Percentiles rank a stretch among this genome's conserved stretches.
These are phyloP conservation scores for Drosophila equinoxialis DNA, from an alignment of 1,140 invertebrate species.

Conservation along the genomic window DNA sequence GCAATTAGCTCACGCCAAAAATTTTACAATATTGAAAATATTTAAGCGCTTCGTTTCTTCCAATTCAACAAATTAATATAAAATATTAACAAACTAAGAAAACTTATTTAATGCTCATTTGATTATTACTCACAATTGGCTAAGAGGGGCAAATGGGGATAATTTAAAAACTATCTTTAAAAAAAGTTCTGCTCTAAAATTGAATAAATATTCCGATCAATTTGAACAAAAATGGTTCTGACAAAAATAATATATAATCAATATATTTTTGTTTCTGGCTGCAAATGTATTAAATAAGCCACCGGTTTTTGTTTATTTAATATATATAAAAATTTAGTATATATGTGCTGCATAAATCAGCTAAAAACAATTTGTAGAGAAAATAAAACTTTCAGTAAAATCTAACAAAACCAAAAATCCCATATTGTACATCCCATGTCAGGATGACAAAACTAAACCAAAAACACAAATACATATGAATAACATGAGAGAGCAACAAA, in stretches of 20 bases:
- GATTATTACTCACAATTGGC: too few species aligned
- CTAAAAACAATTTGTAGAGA: conserved; percentile 44
- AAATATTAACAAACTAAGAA: background rate
- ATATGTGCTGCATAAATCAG: conserved; percentile 41
- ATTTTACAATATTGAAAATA: background rate
- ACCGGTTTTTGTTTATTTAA: background rate
- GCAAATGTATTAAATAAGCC: conserved; percentile 29
- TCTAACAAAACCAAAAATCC: conserved; percentile 34
- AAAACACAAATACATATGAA: conserved; percentile 72
- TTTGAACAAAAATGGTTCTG: background rate
- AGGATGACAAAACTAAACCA: conserved; percentile 75
- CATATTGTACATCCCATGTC: conserved; percentile 53
- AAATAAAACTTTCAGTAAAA: conserved; percentile 34
- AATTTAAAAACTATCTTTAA: too few species aligned
- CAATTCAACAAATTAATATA: background rate
- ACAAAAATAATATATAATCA: conserved; percentile 6
- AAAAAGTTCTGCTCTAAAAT: too few species aligned
- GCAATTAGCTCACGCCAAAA: background rate
- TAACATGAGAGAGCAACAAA: conserved; percentile 56
- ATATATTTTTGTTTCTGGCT: conserved; percentile 20
- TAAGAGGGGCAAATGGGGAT: too few species aligned
- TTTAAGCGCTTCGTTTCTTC: too few species aligned
- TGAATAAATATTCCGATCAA: too few species aligned
- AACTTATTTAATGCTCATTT: background rate
- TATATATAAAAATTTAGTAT: too few species aligned